Evolutionary conservation across 2,797 vertebrate species (phyloP).

Genomic region (Cottoperca gobio): DNA sequence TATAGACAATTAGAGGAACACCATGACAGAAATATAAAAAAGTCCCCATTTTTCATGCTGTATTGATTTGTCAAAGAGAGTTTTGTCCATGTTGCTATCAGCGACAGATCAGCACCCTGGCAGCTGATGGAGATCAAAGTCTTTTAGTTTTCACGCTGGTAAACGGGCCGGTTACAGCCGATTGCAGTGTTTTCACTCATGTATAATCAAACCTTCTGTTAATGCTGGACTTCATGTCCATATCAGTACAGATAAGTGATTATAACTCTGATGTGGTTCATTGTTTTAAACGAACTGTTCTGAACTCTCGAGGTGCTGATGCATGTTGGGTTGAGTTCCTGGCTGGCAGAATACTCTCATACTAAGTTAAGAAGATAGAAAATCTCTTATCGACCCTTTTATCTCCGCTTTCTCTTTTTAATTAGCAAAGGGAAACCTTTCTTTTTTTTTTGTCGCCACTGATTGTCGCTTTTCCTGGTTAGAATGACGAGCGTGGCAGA

Average conservation of each 20-base stretch:
- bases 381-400: not conserved
- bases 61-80: conserved; percentile 25
- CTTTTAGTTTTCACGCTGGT: not conserved
- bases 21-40: conserved; percentile 23
- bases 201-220: not conserved
- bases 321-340: not conserved
- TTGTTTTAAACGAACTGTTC: not conserved
- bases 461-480: not conserved
- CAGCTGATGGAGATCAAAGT: conserved; percentile 27
- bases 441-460: not conserved
- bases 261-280: not conserved
- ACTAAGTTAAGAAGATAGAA: not conserved
- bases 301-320: not conserved
- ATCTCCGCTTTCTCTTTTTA: not conserved
- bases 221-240: not conserved
- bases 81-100: conserved; percentile 16
- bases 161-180: not conserved
- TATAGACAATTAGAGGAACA: conserved; percentile 18
- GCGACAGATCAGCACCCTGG: conserved; percentile 44
- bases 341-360: not conserved
- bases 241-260: not conserved
- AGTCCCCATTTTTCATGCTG: conserved; percentile 12
- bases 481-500: not conserved
- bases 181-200: not conserved
- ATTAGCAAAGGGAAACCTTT: not conserved